These are phyloP conservation scores for Campylomormyrus numenius DNA, from an alignment of 2,113 vertebrate species.

Conservation along the genomic window DNA sequence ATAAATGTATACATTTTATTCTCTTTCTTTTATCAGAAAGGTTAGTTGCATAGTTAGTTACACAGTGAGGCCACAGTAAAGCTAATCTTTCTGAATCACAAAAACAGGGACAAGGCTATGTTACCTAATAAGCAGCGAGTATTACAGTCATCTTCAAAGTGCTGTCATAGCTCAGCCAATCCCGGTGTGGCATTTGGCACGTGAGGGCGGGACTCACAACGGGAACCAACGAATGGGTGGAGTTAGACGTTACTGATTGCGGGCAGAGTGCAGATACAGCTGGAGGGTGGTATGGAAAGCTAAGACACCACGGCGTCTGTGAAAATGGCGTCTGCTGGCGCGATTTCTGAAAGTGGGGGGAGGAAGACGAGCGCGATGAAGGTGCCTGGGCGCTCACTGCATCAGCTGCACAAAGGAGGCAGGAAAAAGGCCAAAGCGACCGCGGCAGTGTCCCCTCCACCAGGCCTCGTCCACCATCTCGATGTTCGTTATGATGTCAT, in stretches of 20 bases:
- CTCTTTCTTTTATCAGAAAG: neutral
- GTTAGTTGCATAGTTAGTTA: neutral
- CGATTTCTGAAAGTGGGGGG: neutral
- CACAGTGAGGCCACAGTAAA: neutral
- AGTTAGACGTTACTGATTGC: neutral
- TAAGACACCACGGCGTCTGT: neutral
- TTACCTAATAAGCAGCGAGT: neutral
- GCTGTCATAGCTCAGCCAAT: neutral
- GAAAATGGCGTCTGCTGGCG: neutral
- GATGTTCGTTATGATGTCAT: constrained; percentile 79
- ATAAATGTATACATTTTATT: constrained; percentile 2
- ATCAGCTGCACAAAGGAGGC: constrained; percentile 75
- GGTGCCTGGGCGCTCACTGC: constrained; percentile 44
- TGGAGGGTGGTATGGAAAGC: neutral
- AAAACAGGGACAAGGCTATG: neutral
- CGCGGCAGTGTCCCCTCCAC: constrained; percentile 79
- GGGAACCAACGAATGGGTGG: neutral
- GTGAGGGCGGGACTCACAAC: neutral
- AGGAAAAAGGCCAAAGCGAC: constrained; percentile 77
- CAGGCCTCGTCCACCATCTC: constrained; percentile 91
- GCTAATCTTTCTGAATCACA: neutral
- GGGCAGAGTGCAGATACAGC: neutral
- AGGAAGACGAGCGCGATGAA: neutral
- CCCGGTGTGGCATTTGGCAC: neutral
- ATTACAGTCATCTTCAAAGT: neutral